These are phyloP conservation scores for Lepilemur septentrionalis DNA, from an alignment of 2,797 vertebrate species.

Conservation along the genomic window DNA sequence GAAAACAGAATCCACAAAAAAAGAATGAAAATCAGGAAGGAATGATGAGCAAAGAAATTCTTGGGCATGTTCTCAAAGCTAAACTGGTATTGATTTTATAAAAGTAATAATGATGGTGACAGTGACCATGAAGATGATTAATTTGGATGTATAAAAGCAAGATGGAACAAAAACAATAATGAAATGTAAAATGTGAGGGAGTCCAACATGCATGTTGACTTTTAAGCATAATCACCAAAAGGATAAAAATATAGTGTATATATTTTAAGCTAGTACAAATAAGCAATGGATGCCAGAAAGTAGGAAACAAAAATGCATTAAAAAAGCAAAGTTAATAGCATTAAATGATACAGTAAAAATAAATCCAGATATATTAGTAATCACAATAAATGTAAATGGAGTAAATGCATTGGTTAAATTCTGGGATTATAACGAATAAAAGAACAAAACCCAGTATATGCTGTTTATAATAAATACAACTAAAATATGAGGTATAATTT, in stretches of 20 bases:
- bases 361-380: background rate
- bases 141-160: background rate
- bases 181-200: background rate
- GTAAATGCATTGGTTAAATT: background rate
- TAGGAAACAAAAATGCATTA: background rate
- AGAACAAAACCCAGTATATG: background rate
- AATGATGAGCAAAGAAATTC: background rate
- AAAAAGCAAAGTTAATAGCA: background rate
- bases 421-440: background rate
- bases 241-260: background rate
- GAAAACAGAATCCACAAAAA: background rate
- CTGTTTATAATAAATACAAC: background rate
- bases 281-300: background rate
- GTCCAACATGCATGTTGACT: background rate
- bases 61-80: background rate
- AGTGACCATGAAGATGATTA: background rate
- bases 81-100: background rate
- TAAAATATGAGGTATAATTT: background rate
- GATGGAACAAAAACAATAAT: background rate
- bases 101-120: background rate
- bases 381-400: constrained; percentile 15
- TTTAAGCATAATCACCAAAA: background rate
- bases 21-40: background rate
- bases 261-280: background rate
- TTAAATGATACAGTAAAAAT: background rate